These are phyloP conservation scores for Dysidea cf. avara DNA, from an alignment of 37 sponge, comb jelly and placozoan genomes.

Conservation along the genomic window DNA sequence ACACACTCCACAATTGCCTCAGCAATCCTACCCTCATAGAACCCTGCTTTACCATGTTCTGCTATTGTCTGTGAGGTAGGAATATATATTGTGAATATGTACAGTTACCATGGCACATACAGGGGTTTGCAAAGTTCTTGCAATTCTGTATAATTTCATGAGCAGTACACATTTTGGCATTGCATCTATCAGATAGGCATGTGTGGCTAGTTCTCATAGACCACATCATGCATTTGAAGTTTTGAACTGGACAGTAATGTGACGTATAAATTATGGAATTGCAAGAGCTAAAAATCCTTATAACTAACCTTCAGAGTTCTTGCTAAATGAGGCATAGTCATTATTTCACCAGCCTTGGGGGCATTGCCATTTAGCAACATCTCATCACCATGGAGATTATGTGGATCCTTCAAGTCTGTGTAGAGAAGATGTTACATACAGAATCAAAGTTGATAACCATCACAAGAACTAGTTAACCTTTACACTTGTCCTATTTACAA, in stretches of 20 bases:
- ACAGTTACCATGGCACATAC: too few relatives aligned
- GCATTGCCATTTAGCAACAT: slow-evolving; percentile 59
- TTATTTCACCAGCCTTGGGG: slow-evolving; percentile 73
- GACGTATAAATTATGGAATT: background rate
- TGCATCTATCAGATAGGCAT: background rate
- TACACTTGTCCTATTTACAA: too few relatives aligned
- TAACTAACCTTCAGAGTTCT: slow-evolving; percentile 61
- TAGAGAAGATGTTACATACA: too few relatives aligned
- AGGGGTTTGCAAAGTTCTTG: too few relatives aligned
- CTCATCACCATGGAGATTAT: slow-evolving; percentile 56
- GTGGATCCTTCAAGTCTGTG: slow-evolving; percentile 10
- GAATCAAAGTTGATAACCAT: too few relatives aligned
- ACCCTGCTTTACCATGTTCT: slow-evolving; percentile 71
- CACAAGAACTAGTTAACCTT: too few relatives aligned
- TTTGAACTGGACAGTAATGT: too few relatives aligned
- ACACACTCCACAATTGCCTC: slow-evolving; percentile 75
- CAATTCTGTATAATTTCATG: background rate
- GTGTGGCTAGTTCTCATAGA: too few relatives aligned
- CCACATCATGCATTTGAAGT: too few relatives aligned
- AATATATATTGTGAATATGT: background rate
- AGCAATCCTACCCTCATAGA: slow-evolving; percentile 74
- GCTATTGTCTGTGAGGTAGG: slow-evolving; percentile 40
- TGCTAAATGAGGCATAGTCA: slow-evolving; percentile 75
- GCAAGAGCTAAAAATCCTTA: background rate
- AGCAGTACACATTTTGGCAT: background rate